phyloP scores from a whole-genome alignment of 1,140 invertebrate genomes.

The Latrodectus geometricus region DNA sequence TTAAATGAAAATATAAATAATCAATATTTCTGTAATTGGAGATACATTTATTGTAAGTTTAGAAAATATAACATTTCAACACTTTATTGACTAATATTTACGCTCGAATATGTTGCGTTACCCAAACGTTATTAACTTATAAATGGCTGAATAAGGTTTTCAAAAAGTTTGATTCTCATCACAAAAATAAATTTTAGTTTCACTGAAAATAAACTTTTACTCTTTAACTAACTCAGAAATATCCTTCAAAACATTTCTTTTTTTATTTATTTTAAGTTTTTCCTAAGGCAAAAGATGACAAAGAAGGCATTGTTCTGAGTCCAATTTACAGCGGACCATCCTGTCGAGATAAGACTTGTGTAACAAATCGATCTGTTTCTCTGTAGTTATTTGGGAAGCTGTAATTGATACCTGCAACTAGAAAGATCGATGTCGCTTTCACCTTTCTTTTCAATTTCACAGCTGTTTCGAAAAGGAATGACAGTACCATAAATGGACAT shows the following conservation, averaged over 20 bases:
- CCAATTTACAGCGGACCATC: constrained; percentile 52
- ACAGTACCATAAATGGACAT: constrained; percentile 43
- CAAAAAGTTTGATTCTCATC: background rate
- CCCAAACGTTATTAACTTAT: no score
- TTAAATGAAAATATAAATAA: no score
- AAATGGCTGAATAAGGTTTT: no score
- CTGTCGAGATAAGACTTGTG: constrained; percentile 43
- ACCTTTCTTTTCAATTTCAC: constrained; percentile 39
- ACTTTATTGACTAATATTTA: no score
- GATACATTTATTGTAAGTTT: no score
- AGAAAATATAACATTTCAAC: no score
- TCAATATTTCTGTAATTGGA: no score
- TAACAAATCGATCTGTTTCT: constrained; percentile 58
- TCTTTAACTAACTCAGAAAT: constrained; percentile 35
- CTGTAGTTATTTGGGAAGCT: constrained; percentile 57
- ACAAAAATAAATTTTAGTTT: constrained; percentile 9
- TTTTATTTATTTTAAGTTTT: constrained; percentile 42
- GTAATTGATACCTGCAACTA: constrained; percentile 60
- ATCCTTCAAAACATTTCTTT: constrained; percentile 11
- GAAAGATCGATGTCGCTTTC: constrained; percentile 45
- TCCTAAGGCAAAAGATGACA: constrained; percentile 48
- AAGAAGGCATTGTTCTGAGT: constrained; percentile 52
- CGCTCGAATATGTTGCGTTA: no score
- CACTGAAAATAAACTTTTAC: background rate
- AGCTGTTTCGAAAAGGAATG: constrained; percentile 29